Base-by-base conservation (phyloP, 2,113 vertebrate species). In the Pseudonaja textilis region DNA sequence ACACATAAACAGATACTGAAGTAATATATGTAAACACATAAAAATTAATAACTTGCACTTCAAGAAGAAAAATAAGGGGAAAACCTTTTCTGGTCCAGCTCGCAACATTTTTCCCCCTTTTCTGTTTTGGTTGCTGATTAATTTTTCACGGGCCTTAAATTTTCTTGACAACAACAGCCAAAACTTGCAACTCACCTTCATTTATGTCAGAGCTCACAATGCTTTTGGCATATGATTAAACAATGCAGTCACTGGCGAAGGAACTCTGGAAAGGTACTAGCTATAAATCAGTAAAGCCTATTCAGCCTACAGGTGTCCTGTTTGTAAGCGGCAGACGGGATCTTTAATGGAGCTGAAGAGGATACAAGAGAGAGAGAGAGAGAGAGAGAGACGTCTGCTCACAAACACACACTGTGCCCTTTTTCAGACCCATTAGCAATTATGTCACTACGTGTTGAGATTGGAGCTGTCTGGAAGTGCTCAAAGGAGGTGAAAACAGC, bases 161-260 rank as follows among this genome's bases (percentile, higher is more conserved):
- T 92, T 88, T 86, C 69, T 57, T 11, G 1, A 45, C 5, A 50
- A 7, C 22, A 88, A 45, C 8, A 86, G 22, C 20, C 89, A 91
- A 91, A 39, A 20, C 85, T 42, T 91, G 86, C 23, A 55, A 34
- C 45, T 94, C 56, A 91, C 29, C 81, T 94, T 50, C 47, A 74
- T 64, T 89, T 89, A 95, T 87, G 26, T n/a, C 0, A 23, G 85
- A 5, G 22, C 3, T 74, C 55, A 88, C 52, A 85, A 88, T 57
- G 25, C 39, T 87, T 47, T 29, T 22, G 85, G 25, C 54, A 88
- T 55, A 91, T 90, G 56, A 94, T 93, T 92, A 94, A 95, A 93
- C 20, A 93, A 88, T 87, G 88, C 47, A 93, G 91, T 91, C 42
- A 23, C 11, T 50, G 88, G 56, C 22, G 29, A 92, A 25, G 81